Evolutionary conservation across 2,888 invertebrate genomes (phyloP).

Genomic region (Watsonalla cultraria): DNA sequence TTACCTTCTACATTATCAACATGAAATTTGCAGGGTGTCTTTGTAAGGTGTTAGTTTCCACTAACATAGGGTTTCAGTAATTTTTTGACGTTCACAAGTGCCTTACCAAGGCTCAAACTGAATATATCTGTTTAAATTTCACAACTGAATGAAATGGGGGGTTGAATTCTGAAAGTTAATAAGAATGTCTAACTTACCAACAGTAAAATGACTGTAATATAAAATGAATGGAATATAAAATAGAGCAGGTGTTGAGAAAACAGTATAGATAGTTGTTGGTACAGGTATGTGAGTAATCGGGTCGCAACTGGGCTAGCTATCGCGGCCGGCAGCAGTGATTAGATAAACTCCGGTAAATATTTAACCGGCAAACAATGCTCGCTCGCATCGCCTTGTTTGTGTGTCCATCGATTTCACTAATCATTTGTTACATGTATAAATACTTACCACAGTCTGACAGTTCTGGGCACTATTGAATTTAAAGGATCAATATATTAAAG

Average conservation of each 20-base stretch:
- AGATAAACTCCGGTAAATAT: slow-evolving; percentile 71
- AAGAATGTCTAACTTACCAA: too few relatives aligned
- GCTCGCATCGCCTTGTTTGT: slow-evolving; percentile 18
- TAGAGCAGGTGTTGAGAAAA: slow-evolving; percentile 64
- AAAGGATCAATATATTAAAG: too few relatives aligned
- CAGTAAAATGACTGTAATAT: not conserved
- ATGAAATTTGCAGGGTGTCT: too few relatives aligned
- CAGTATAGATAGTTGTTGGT: slow-evolving; percentile 25
- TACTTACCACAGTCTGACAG: not conserved
- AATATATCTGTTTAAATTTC: too few relatives aligned
- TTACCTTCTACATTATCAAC: too few relatives aligned
- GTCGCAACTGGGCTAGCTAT: slow-evolving; percentile 56
- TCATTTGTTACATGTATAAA: slow-evolving; percentile 22
- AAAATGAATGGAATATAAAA: slow-evolving; percentile 30
- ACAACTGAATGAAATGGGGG: too few relatives aligned
- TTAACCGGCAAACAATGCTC: slow-evolving; percentile 62
- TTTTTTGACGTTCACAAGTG: too few relatives aligned
- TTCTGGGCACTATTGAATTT: too few relatives aligned
- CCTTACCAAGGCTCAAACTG: too few relatives aligned
- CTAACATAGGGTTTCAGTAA: too few relatives aligned
- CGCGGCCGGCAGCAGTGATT: slow-evolving; percentile 64
- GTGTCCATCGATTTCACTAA: slow-evolving; percentile 19
- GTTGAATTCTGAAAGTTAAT: too few relatives aligned
- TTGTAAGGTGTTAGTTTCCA: too few relatives aligned
- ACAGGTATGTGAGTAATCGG: slow-evolving; percentile 68